Evolutionary conservation across 2,888 invertebrate species (phyloP).

Genomic region (Melanophora roralis): DNA sequence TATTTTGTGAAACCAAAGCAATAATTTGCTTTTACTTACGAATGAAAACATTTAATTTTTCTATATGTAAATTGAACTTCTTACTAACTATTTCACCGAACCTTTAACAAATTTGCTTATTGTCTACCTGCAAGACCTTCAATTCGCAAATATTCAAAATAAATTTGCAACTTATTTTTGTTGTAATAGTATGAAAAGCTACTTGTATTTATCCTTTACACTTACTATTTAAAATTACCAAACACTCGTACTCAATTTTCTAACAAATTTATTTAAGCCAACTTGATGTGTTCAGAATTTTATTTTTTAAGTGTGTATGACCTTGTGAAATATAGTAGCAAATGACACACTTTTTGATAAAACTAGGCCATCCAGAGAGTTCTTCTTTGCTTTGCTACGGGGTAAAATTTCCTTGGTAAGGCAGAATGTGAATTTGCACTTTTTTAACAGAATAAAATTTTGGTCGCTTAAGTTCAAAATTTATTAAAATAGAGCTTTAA

Average conservation of each 20-base stretch:
- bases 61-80: background rate
- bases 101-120: background rate
- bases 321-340: background rate
- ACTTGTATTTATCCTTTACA: background rate
- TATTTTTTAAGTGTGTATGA: background rate
- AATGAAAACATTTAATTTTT: background rate
- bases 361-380: too few relatives aligned
- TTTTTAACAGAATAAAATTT: background rate
- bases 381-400: too few relatives aligned
- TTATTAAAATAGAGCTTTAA: background rate
- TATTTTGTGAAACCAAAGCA: too few relatives aligned
- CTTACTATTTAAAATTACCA: background rate
- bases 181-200: background rate
- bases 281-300: background rate
- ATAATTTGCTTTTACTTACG: too few relatives aligned
- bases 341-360: too few relatives aligned
- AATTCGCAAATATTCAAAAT: background rate
- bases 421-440: background rate
- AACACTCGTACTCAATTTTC: background rate
- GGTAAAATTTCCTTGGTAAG: too few relatives aligned
- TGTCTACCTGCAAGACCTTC: background rate
- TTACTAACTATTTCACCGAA: background rate
- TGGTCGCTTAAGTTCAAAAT: background rate
- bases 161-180: background rate
- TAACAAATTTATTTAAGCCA: background rate